These are phyloP conservation scores for Martes flavigula DNA, from an alignment of 2,797 vertebrate genomes.

Conservation along the genomic window DNA sequence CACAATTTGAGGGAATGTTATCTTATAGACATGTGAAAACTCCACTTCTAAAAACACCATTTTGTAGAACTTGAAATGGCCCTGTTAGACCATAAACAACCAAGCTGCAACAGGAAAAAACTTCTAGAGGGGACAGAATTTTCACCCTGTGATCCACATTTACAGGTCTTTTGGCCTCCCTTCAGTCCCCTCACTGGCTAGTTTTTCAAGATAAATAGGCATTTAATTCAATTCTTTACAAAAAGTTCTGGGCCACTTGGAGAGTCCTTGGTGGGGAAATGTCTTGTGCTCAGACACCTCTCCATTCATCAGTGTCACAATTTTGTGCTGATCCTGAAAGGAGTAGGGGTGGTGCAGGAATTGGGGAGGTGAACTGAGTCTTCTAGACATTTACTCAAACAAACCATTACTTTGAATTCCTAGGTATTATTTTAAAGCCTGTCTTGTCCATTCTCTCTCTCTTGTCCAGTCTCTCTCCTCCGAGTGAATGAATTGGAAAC, in stretches of 20 bases:
- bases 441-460: neutral
- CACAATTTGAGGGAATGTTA: neutral
- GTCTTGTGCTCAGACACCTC: neutral
- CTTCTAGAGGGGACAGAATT: neutral
- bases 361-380: neutral
- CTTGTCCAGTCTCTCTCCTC: neutral
- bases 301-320: neutral
- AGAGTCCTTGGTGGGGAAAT: neutral
- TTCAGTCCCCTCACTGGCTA: neutral
- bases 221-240: neutral
- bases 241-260: neutral
- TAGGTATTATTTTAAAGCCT: neutral
- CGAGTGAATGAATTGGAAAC: neutral
- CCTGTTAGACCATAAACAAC: too few species aligned
- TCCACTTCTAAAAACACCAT: neutral
- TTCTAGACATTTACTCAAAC: neutral
- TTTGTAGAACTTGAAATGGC: neutral
- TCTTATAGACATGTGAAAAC: neutral
- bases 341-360: neutral
- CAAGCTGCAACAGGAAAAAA: neutral
- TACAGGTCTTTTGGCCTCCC: neutral
- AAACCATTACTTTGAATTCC: neutral
- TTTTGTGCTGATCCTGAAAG: neutral
- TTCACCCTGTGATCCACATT: neutral
- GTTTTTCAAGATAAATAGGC: neutral